These are phyloP conservation scores for Glaucidium brasilianum DNA, from an alignment of 2,113 vertebrate species.

Conservation along the genomic window DNA sequence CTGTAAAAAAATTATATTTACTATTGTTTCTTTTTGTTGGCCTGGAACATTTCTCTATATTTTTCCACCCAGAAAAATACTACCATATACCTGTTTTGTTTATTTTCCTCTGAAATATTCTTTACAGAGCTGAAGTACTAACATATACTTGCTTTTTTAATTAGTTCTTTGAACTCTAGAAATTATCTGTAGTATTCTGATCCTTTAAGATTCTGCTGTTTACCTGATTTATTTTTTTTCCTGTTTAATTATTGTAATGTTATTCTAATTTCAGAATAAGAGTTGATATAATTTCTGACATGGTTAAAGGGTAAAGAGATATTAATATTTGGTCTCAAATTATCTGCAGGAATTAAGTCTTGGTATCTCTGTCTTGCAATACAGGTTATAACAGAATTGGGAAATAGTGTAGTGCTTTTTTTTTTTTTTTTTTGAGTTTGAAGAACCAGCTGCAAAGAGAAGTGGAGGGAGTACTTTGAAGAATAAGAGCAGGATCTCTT, in stretches of 20 bases:
- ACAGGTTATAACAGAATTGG: not conserved
- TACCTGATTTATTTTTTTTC: slow-evolving; percentile 19
- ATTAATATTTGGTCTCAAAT: not conserved
- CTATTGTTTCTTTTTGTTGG: not conserved
- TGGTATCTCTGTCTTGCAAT: not conserved
- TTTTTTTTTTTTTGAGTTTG: not conserved
- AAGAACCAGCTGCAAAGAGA: not conserved
- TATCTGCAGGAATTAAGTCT: not conserved
- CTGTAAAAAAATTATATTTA: not conserved
- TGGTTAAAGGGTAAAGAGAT: not conserved
- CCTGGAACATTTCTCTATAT: not conserved
- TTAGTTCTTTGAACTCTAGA: not conserved
- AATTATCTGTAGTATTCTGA: slow-evolving; percentile 7
- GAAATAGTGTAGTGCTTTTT: not conserved
- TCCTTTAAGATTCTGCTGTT: slow-evolving; percentile 38
- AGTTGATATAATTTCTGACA: not conserved
- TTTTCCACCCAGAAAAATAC: not conserved
- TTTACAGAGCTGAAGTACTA: not conserved
- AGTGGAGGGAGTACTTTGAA: not conserved
- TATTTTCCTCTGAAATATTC: not conserved
- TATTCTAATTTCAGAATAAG: slow-evolving; percentile 12
- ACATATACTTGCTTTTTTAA: not conserved
- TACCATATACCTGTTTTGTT: not conserved
- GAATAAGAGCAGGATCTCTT: slow-evolving; percentile 23
- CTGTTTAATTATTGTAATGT: not conserved